Evolutionary conservation across 2,888 invertebrate species (phyloP).

Genomic region (Drosophila mercatorum): DNA sequence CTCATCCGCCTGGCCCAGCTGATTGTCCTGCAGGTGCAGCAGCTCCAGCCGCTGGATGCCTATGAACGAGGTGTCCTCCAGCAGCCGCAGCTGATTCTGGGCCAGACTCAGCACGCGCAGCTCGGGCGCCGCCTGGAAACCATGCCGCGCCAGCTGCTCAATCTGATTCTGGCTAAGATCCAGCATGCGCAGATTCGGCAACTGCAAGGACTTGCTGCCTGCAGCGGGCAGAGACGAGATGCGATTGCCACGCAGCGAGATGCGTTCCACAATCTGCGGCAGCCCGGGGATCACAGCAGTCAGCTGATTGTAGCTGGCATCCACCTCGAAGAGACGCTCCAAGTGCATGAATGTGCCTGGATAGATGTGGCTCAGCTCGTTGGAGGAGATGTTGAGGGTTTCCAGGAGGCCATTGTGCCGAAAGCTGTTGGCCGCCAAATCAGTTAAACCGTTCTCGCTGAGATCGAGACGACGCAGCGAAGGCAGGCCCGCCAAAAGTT

Average conservation of each 20-base stretch:
- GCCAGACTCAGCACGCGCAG: conserved; percentile 89
- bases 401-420: conserved; percentile 90
- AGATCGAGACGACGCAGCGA: conserved; percentile 91
- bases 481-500: conserved; percentile 90
- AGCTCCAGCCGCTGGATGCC: conserved; percentile 90
- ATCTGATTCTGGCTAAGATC: conserved; percentile 91
- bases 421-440: conserved; percentile 91
- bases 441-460: conserved; percentile 89
- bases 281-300: conserved; percentile 91
- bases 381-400: conserved; percentile 91
- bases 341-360: conserved; percentile 91
- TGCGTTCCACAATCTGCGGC: conserved; percentile 90
- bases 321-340: conserved; percentile 91
- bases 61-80: conserved; percentile 89
- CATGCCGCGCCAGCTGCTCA: conserved; percentile 88
- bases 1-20: conserved; percentile 88
- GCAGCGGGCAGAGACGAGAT: conserved; percentile 88
- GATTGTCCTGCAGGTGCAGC: conserved; percentile 91
- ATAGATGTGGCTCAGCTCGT: conserved; percentile 89
- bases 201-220: conserved; percentile 88
- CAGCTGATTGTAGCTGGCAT: conserved; percentile 90
- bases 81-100: conserved; percentile 89
- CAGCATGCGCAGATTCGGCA: conserved; percentile 90
- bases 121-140: conserved; percentile 88
- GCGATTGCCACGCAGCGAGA: conserved; percentile 90